These are phyloP conservation scores for Chrysopilus asiliformis DNA, from an alignment of 2,888 invertebrate genomes.

Conservation along the genomic window DNA sequence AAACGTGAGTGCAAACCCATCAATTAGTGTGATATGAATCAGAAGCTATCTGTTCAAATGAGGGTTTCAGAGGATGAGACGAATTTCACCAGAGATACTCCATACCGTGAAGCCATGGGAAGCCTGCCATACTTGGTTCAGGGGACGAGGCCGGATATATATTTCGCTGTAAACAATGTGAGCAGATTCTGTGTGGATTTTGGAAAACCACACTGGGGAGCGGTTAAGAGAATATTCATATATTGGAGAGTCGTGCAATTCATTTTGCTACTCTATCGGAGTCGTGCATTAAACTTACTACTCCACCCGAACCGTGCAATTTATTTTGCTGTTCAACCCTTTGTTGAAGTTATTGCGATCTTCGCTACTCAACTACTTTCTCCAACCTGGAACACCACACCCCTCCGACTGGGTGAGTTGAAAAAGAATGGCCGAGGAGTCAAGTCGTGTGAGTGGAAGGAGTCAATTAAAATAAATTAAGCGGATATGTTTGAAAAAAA, in stretches of 20 bases:
- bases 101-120: not conserved
- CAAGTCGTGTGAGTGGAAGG: too few relatives aligned
- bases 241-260: constrained; percentile 1
- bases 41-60: not conserved
- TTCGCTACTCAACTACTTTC: too few relatives aligned
- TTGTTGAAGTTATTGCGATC: too few relatives aligned
- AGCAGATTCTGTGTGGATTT: not conserved
- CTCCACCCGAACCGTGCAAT: too few relatives aligned
- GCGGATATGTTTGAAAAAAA: too few relatives aligned
- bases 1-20: not conserved
- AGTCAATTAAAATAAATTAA: too few relatives aligned
- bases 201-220: not conserved
- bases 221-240: not conserved
- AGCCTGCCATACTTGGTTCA: not conserved
- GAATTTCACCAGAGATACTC: not conserved
- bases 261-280: too few relatives aligned
- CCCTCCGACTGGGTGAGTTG: too few relatives aligned
- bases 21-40: not conserved
- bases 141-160: not conserved
- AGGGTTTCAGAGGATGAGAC: not conserved
- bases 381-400: too few relatives aligned
- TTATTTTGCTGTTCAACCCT: too few relatives aligned
- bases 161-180: not conserved
- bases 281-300: too few relatives aligned
- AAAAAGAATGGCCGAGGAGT: too few relatives aligned